Conservation (phyloP, 2,113 vertebrate genomes). For the Gulo gulo region DNA sequence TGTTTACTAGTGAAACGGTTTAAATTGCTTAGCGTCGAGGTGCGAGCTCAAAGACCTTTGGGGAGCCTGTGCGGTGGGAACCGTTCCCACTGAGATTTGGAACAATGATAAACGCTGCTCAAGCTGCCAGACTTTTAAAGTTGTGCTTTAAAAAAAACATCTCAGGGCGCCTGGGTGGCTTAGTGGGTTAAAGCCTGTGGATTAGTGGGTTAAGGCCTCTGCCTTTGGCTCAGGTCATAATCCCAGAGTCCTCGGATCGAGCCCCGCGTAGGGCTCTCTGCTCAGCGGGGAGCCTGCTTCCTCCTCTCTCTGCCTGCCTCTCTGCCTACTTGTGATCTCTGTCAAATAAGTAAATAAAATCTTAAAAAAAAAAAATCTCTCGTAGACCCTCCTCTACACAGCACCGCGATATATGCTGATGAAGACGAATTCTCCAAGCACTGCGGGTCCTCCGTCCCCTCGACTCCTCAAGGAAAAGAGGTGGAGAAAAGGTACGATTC, state of each 20-base stretch:
- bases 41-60: background rate
- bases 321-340: too few relatives aligned
- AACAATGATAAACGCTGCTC: too few relatives aligned
- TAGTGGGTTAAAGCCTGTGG: too few relatives aligned
- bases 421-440: constrained; percentile 52
- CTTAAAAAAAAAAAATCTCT: background rate
- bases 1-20: background rate
- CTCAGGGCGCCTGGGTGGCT: too few relatives aligned
- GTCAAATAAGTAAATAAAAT: too few relatives aligned
- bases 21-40: background rate
- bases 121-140: background rate
- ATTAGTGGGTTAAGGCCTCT: too few relatives aligned
- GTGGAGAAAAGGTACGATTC: background rate
- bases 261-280: too few relatives aligned
- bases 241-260: too few relatives aligned
- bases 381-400: constrained; percentile 84
- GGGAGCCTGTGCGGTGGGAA: background rate
- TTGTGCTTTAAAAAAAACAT: background rate
- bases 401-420: constrained; percentile 81
- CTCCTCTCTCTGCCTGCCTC: too few relatives aligned
- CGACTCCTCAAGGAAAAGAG: background rate
- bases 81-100: background rate
- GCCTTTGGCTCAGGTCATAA: too few relatives aligned
- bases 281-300: too few relatives aligned
- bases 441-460: background rate